Base-by-base conservation (phyloP, 1,140 invertebrate genomes). In the Lerema accius region DNA sequence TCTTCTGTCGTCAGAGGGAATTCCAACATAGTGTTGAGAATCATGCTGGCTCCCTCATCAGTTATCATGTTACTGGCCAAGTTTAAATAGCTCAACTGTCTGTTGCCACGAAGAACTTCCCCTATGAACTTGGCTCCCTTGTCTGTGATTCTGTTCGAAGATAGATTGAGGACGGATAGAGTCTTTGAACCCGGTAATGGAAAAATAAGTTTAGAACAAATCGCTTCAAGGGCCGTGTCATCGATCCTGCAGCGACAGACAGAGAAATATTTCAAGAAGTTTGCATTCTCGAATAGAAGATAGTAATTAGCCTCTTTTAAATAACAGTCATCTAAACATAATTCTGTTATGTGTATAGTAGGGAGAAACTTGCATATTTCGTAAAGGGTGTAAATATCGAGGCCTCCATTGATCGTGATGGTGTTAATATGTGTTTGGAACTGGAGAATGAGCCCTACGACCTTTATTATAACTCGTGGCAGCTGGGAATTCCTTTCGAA, bases 101-200 rank as follows among this genome's bases (percentile, higher is more conserved):
- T 71, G 59, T 89, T 89, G 1, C 73, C 61, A 49, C 81, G 63
- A 17, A 89, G 58, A 1, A 73, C 67, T 10, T 78, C 45, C 10
- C 67, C 82, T 55, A 89, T 49, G 49, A 45, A 63, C 37, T 61
- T 72, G 0, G 67, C 76, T 7, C 86, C 86, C 13, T 45, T 7
- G 67, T 89, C 78, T 4, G 82, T 80, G n/a, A 89, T 82, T 60
- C 51, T 73, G 48, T 89, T 89, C 0, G 73, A 74, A 10, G 82
- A 74, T 16, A 89, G 62, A 71, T 84, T 83, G 0, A 89, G 66
- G 11, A 75, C 50, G 7, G 28, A 40, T 17, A 89, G 49, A 13
- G 68, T 68, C 65, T 74, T 78, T 0, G 84, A 84, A 10, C 77
- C 77, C 0, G 74, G 71, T 13, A 59, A 43, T 5, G 81, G 82